These are phyloP conservation scores for Phoenicopterus ruber DNA, from an alignment of 2,113 vertebrate species.

Conservation along the genomic window DNA sequence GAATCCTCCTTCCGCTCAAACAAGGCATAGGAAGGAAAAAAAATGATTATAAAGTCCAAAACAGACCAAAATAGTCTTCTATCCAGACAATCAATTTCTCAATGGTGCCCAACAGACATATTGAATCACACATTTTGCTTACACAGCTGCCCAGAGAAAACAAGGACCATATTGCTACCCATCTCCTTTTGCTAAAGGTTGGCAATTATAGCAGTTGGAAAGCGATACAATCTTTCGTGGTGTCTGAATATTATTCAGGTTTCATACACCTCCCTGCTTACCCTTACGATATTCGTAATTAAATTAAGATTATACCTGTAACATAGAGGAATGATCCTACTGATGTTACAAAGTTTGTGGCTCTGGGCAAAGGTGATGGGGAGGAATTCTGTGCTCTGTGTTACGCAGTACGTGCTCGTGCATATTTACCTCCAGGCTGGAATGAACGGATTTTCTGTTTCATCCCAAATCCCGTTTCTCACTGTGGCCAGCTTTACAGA, in stretches of 20 bases:
- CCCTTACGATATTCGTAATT: neutral
- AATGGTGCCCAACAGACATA: neutral
- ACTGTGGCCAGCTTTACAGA: neutral
- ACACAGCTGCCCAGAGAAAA: constrained; percentile 27
- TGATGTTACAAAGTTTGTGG: neutral
- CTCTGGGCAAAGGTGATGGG: neutral
- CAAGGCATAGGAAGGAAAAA: neutral
- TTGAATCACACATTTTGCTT: constrained; percentile 11
- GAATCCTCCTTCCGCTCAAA: neutral
- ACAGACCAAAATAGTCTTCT: neutral
- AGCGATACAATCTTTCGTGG: neutral
- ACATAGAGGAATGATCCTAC: neutral
- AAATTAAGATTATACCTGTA: neutral
- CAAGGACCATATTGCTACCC: constrained; percentile 16
- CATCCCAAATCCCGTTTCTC: neutral
- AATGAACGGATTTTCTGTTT: neutral
- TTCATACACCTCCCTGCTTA: neutral
- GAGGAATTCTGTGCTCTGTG: neutral
- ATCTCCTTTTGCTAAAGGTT: constrained; percentile 18
- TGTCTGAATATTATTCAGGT: constrained; percentile 13
- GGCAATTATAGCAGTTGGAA: constrained; percentile 19
- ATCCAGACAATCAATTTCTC: constrained; percentile 1
- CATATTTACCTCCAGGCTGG: neutral
- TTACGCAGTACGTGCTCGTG: neutral
- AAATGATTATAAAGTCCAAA: neutral